Evolutionary conservation across 2,113 vertebrate species (phyloP).

Genomic region (Ranitomeya imitator): DNA sequence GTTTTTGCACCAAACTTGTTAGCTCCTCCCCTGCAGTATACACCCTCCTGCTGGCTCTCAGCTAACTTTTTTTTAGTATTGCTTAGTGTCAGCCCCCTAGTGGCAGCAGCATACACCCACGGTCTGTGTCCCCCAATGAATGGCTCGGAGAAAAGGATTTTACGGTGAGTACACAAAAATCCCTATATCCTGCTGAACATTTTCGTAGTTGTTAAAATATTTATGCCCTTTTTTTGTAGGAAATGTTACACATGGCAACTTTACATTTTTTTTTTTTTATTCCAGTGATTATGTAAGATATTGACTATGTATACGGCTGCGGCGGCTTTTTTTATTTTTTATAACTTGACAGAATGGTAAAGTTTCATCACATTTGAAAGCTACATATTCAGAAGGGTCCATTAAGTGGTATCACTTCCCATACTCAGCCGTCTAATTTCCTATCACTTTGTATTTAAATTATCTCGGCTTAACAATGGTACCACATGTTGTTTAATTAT

Average conservation of each 20-base stretch:
- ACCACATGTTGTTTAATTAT: constrained; percentile 38
- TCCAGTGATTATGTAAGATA: background rate
- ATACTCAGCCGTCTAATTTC: constrained; percentile 28
- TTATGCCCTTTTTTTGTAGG: background rate
- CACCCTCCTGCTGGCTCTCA: too few relatives aligned
- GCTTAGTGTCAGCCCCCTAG: too few relatives aligned
- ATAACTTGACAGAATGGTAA: background rate
- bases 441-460: constrained; percentile 36
- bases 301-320: background rate
- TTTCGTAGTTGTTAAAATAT: background rate
- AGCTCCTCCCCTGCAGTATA: too few relatives aligned
- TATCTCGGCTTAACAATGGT: constrained; percentile 19
- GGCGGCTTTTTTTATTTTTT: background rate
- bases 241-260: background rate
- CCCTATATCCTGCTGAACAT: background rate
- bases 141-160: too few relatives aligned
- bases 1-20: too few relatives aligned
- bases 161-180: too few relatives aligned
- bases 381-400: background rate
- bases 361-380: background rate
- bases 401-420: constrained; percentile 20
- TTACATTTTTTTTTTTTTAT: background rate
- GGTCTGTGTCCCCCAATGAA: too few relatives aligned
- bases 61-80: too few relatives aligned
- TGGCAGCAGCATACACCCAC: too few relatives aligned